phyloP scores from a whole-genome alignment of 2,797 vertebrate genomes.

The Parotocinclus haroldoi region DNA sequence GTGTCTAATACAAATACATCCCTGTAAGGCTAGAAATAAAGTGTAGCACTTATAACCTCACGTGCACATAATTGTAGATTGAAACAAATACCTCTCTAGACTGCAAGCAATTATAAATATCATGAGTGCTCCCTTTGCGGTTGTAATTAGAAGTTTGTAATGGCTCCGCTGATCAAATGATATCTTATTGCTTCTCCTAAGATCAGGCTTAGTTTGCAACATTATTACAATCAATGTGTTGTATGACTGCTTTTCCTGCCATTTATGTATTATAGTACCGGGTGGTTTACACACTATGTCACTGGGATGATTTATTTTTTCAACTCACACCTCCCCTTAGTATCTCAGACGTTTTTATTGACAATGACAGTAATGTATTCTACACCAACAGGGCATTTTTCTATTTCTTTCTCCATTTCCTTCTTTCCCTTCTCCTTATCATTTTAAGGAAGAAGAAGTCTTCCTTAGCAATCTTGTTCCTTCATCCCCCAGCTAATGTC shows the following conservation, averaged over 20 bases:
- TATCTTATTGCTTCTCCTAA: not conserved
- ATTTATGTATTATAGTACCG: not conserved
- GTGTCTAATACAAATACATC: slow-evolving; percentile 54
- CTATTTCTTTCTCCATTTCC: not conserved
- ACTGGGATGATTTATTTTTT: slow-evolving; percentile 24
- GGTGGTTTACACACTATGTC: not conserved
- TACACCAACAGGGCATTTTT: slow-evolving; percentile 1
- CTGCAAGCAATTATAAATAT: slow-evolving; percentile 57
- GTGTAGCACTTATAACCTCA: slow-evolving; percentile 48
- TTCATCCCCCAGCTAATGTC: too few species aligned
- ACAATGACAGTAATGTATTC: slow-evolving; percentile 64
- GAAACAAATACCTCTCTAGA: slow-evolving; percentile 55
- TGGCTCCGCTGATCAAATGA: slow-evolving; percentile 1
- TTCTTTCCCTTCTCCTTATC: slow-evolving; percentile 2
- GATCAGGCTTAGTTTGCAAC: not conserved
- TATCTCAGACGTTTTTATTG: slow-evolving; percentile 47
- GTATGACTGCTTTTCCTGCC: not conserved
- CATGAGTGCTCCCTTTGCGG: slow-evolving; percentile 15
- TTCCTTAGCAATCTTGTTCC: slow-evolving; percentile 8
- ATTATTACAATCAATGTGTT: not conserved
- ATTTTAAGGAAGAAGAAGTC: not conserved
- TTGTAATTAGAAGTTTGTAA: not conserved
- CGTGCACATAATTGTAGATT: slow-evolving; percentile 59
- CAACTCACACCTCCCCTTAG: slow-evolving; percentile 45
- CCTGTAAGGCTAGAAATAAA: slow-evolving; percentile 25